Base-by-base conservation (phyloP, 2,113 vertebrate species). In the Zosterops japonicus region DNA sequence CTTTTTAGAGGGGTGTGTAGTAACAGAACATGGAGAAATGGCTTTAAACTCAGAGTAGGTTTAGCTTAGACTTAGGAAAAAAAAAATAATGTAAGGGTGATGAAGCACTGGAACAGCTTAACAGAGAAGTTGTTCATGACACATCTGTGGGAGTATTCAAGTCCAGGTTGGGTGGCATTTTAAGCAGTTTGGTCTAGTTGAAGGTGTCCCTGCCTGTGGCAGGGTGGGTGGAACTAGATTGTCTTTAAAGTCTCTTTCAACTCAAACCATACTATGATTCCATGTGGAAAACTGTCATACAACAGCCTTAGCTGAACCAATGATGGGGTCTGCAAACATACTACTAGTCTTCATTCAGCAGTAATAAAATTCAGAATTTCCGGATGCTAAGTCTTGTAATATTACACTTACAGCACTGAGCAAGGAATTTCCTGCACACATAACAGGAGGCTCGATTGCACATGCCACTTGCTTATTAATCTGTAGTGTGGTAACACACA, bases 211-310 rank as follows among this genome's bases (percentile, higher is more conserved):
- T 59, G 36, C 8, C 50, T 18, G 28, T 3, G 6, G 44, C 18
- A 27, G 39, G 14, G 10, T 5, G 5, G 2, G 2, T 44, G 36
- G 31, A 88, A 78, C 6, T 24, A 12, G 18, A 44, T 33, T 33
- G 24, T 59, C 33, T 52, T 65, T 28, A 89, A 17, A 8, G 18
- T 16, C 10, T 23, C 27, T 65, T 74, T 49, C 33, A 52, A 57
- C 19, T 6, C 33, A 74, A 59, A 5, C 27, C 10, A n/a, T 39
- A 52, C 36, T 44, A 74, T 0, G 0, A 39, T 39, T 52, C 44
- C 17, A 12, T 14, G 18, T 55, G 39, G 19, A 91, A 80, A 63
- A 11, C 9, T 59, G 29, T 44, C 2, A 2, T 20, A 59, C 19
- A 79, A 69, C 0, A 2, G 42, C 67, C 44, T 50, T 49, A 71